A percentile compares a stretch with the other conserved stretches of the same genome.
These are phyloP conservation scores for Luffia ferchaultella DNA, from an alignment of 2,888 invertebrate genomes.

Conservation along the genomic window DNA sequence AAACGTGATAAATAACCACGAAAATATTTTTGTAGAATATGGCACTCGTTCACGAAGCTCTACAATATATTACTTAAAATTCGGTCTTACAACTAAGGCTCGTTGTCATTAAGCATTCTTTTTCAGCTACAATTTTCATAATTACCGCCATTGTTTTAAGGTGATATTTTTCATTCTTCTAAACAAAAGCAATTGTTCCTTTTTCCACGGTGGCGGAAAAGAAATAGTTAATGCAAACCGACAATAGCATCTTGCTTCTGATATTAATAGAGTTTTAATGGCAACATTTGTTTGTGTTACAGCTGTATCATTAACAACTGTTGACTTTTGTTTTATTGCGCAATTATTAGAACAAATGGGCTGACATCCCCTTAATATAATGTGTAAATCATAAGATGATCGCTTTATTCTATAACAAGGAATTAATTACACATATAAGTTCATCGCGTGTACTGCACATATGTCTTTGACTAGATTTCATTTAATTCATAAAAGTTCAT, in stretches of 20 bases:
- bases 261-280: constrained; percentile 8
- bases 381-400: not conserved
- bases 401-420: too few species aligned
- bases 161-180: constrained; percentile 18
- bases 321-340: not conserved
- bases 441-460: too few species aligned
- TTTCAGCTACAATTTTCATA: constrained; percentile 14
- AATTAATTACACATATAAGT: too few species aligned
- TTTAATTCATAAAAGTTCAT: too few species aligned
- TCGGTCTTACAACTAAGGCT: not conserved
- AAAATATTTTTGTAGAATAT: too few species aligned
- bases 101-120: not conserved
- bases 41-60: too few species aligned
- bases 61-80: not conserved
- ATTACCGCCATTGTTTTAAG: constrained; percentile 18
- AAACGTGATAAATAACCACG: too few species aligned
- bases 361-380: not conserved
- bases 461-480: too few species aligned
- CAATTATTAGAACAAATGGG: not conserved
- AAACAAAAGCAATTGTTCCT: constrained; percentile 23
- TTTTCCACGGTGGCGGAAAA: constrained; percentile 2
- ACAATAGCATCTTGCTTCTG: constrained; percentile 2
- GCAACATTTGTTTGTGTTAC: constrained; percentile 2
- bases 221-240: constrained; percentile 5
- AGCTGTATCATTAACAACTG: not conserved